Percentiles rank a stretch among this genome's conserved stretches.
phyloP scores from a whole-genome alignment of 2,888 invertebrate genomes.

The Agrochola circellaris region DNA sequence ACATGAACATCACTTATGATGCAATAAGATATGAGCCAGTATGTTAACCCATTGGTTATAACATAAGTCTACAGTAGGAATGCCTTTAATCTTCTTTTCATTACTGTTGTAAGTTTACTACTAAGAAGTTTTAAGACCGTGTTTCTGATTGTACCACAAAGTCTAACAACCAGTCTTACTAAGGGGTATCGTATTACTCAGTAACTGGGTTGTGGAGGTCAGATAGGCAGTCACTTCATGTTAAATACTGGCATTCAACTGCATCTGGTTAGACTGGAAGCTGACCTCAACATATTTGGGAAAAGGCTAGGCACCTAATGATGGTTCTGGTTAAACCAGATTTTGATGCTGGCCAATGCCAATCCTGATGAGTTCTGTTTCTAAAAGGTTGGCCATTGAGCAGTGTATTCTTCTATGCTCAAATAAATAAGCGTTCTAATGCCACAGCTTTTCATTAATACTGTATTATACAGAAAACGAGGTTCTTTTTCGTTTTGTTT shows the following conservation, averaged over 20 bases:
- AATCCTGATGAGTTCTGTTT: background rate
- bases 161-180: no score
- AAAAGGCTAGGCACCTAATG: background rate
- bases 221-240: background rate
- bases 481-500: background rate
- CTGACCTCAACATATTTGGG: background rate
- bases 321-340: background rate
- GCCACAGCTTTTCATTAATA: background rate
- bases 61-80: background rate
- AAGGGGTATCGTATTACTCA: no score
- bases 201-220: no score
- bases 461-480: background rate
- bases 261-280: background rate
- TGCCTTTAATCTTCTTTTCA: background rate
- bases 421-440: background rate
- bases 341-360: background rate
- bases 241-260: background rate
- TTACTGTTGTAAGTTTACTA: background rate
- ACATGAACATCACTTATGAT: conserved; percentile 39
- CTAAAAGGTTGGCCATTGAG: no score
- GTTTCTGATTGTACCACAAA: background rate
- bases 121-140: background rate
- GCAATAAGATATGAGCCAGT: conserved; percentile 16
- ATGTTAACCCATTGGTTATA: background rate
- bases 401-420: background rate